phyloP scores from a whole-genome alignment of 2,797 vertebrate species.

The Epinephelus malabaricus region DNA sequence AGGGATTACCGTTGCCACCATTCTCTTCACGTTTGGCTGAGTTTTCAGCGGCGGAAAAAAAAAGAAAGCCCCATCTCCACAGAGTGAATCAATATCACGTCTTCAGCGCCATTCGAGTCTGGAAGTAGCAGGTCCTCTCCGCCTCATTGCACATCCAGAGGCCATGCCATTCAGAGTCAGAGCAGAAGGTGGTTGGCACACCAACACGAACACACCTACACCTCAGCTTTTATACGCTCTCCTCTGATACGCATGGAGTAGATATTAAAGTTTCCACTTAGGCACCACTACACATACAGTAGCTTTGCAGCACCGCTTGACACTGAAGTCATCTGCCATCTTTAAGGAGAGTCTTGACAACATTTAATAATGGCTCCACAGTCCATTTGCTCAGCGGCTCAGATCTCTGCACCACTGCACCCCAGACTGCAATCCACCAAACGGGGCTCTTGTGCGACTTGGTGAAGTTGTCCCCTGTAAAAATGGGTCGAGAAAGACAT shows the following conservation, averaged over 20 bases:
- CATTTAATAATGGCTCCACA: constrained; percentile 61
- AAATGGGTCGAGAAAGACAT: constrained; percentile 70
- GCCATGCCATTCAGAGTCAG: constrained; percentile 74
- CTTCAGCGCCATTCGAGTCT: constrained; percentile 71
- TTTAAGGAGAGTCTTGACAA: constrained; percentile 66
- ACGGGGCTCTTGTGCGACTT: constrained; percentile 45
- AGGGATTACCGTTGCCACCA: constrained; percentile 70
- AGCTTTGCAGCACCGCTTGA: constrained; percentile 37
- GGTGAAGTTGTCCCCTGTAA: constrained; percentile 51
- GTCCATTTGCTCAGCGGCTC: constrained; percentile 57
- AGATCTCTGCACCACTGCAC: constrained; percentile 35
- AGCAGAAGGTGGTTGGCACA: constrained; percentile 73
- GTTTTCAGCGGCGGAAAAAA: constrained; percentile 62
- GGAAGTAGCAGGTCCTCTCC: constrained; percentile 81
- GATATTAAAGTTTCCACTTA: constrained; percentile 29
- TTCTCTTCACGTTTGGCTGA: constrained; percentile 77
- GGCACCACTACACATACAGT: constrained; percentile 14
- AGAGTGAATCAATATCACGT: constrained; percentile 80
- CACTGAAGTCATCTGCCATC: constrained; percentile 56
- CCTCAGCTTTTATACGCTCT: constrained; percentile 9
- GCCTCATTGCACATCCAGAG: constrained; percentile 81
- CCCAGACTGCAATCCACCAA: constrained; percentile 27
- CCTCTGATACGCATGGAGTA: constrained; percentile 21
- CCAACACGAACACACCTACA: constrained; percentile 22
- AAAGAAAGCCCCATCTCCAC: constrained; percentile 58